Percentiles rank a stretch among this genome's conserved stretches.
Conservation (phyloP, 2,888 invertebrate genomes). For the Eupithecia vulgata region DNA sequence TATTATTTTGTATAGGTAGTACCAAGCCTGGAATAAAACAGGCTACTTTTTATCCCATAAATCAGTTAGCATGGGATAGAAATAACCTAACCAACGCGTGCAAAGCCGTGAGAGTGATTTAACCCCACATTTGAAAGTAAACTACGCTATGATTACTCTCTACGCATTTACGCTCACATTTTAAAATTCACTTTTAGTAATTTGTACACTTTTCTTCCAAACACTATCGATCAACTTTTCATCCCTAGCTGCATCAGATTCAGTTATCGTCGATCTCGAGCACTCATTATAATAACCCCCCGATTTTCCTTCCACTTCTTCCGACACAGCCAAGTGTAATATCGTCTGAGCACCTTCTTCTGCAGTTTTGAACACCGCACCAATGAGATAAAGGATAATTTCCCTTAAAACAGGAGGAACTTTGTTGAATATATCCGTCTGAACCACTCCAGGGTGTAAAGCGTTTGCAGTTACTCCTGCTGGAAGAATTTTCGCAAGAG, state of each 20-base stretch:
- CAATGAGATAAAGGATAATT: constrained; percentile 80
- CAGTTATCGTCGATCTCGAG: constrained; percentile 71
- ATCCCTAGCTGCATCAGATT: constrained; percentile 84
- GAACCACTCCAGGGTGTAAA: constrained; percentile 92
- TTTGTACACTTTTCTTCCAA: constrained; percentile 85
- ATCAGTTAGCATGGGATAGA: too few species aligned
- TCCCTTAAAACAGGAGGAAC: constrained; percentile 72
- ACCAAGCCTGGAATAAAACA: too few species aligned
- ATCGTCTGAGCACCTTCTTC: constrained; percentile 92
- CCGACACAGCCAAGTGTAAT: constrained; percentile 88
- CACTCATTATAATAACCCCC: constrained; percentile 93
- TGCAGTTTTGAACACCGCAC: constrained; percentile 86
- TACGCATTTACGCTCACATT: neutral
- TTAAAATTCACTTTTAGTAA: constrained; percentile 44
- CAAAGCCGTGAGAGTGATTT: neutral
- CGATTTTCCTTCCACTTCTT: constrained; percentile 86
- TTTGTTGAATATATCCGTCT: constrained; percentile 89
- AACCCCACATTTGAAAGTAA: neutral
- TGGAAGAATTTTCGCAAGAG: constrained; percentile 67
- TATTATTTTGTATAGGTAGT: too few species aligned
- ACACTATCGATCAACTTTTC: constrained; percentile 88
- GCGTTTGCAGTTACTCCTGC: constrained; percentile 89
- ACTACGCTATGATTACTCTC: too few species aligned
- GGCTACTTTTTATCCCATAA: too few species aligned
- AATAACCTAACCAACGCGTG: too few species aligned